A percentile compares a stretch with the other conserved stretches of the same genome.
Conservation (phyloP, 1,140 invertebrate genomes). For the Drosophila subobscura region DNA sequence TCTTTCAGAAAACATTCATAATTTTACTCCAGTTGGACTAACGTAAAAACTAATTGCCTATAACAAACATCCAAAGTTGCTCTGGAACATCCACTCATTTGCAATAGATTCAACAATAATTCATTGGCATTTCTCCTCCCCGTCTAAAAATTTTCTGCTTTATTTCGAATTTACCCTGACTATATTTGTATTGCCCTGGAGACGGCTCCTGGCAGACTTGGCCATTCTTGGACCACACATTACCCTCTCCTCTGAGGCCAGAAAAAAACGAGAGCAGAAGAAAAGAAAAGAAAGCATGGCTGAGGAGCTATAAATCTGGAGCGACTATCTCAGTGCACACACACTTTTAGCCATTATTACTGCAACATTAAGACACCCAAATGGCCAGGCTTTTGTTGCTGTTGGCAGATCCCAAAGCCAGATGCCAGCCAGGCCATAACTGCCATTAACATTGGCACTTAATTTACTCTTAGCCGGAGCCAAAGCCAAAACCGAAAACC, state of each 20-base stretch:
- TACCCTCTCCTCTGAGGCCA: constrained; percentile 20
- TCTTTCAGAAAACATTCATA: not conserved
- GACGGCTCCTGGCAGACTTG: not conserved
- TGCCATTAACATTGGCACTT: constrained; percentile 81
- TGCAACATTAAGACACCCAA: constrained; percentile 78
- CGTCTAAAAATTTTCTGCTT: not conserved
- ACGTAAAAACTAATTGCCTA: not conserved
- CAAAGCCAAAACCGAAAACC: constrained; percentile 62
- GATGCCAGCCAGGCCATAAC: constrained; percentile 72
- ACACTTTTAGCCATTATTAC: constrained; percentile 78
- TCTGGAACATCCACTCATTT: not conserved
- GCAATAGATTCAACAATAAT: not conserved
- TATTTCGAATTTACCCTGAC: not conserved
- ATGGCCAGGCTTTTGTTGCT: constrained; percentile 68
- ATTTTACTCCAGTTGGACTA: not conserved
- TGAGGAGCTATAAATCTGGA: constrained; percentile 67
- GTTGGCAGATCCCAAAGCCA: constrained; percentile 68
- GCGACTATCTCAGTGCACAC: constrained; percentile 69
- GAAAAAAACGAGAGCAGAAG: constrained; percentile 25
- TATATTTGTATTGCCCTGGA: constrained; percentile 27
- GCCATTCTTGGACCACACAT: constrained; percentile 28
- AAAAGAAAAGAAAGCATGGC: constrained; percentile 30
- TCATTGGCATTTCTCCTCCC: not conserved
- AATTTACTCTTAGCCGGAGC: constrained; percentile 77
- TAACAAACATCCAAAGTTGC: too few species aligned